Evolutionary conservation across 2,888 invertebrate species (phyloP), one percentile per base, ranked within the genome.

Genomic region (Tetanocera ferruginea): DNA sequence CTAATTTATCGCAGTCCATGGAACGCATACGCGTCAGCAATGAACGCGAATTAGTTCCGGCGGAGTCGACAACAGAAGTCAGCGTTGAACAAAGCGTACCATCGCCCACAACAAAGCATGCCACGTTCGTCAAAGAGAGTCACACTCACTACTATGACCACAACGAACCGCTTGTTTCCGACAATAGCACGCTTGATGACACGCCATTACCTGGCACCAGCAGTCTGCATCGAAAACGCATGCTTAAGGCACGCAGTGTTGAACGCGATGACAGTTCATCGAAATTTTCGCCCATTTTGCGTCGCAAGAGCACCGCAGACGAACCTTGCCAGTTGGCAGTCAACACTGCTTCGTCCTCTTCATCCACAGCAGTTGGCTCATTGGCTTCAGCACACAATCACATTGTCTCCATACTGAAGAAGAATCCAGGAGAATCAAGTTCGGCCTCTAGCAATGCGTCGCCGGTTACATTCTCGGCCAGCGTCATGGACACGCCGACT

Each of bases 381-480:
- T 17, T 73, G 8, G 23, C 77, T 87, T 88, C 92, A 87, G 86
- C 91, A 87, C 83, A 92, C 88, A 86, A 89, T 80, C 89, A 89
- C 76, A 90, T 90, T 64, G 93, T 93, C 78, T 94, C 94, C 78
- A 94, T 94, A 85, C 89, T 94, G 62, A 94, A 94, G 88, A 92
- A 94, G 83, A 94, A 94, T 87, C 84, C 86, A 19, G 86, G 86
- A 0, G 89, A 91, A 76, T 90, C 91, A 23, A 88, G 88, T 37
- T 91, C 90, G 76, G 87, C 91, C 76, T 90, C 91, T 3, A 92
- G 91, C 85, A 91, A 92, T 83, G 90, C 91, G 31, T 94, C 94
- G 31, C 95, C 95, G 11, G 95, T 95, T 5, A 95, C 95, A n/a
- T 95, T 95, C 90, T 95, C 95, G 8, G 94, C 95, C 1, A 94